Base-by-base conservation (phyloP, 2,113 vertebrate genomes). In the Pelecanus crispus region DNA sequence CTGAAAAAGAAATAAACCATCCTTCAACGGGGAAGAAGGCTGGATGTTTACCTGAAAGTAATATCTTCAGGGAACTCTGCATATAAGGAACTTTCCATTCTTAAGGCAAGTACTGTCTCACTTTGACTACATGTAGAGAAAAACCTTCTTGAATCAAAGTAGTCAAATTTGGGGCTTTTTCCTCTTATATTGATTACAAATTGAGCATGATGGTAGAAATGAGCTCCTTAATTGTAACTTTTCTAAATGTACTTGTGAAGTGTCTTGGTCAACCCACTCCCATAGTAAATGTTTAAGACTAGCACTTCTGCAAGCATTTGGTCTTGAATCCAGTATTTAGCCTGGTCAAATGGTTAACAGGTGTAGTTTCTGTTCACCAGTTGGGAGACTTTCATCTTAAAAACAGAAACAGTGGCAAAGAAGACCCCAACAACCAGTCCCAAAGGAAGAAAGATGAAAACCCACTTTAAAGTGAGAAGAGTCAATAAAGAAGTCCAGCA, bases 1-100 rank as follows among this genome's bases (percentile, higher is more conserved):
- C 75, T 96, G 86, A 95, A 94, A 95, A 94, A 96, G 86, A 96
- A 95, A 90, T 68, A 96, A 95, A 88, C n/a, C 42, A 62, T 81
- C 83, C 59, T 82, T 88, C 45, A 82, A 73, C 45, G 15, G 21
- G 18, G 59, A 95, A 65, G n/a, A 87, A 16, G 9, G 4, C 34
- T 92, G 20, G 47, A 86, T 94, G 74, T 90, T 95, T 77, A 91
- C 55, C 28, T 91, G 36, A 92, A 95, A 91, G 58, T 81, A 89
- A 59, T 92, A 89, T 47, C 52, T 87, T 81, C 58, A 80, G 81
- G 87, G 73, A 95, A 63, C 6, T 42, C 49, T 70, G 34, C 15
- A 3, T 63, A 86, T 36, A 79, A 86, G 70, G 61, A 81, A 56
- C 19, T 95, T 92, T 82, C 75, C 82, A 63, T 92, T 90, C 52